Base-by-base conservation (phyloP, 2,797 vertebrate species). In the Tenualosa thibaudeaui region DNA sequence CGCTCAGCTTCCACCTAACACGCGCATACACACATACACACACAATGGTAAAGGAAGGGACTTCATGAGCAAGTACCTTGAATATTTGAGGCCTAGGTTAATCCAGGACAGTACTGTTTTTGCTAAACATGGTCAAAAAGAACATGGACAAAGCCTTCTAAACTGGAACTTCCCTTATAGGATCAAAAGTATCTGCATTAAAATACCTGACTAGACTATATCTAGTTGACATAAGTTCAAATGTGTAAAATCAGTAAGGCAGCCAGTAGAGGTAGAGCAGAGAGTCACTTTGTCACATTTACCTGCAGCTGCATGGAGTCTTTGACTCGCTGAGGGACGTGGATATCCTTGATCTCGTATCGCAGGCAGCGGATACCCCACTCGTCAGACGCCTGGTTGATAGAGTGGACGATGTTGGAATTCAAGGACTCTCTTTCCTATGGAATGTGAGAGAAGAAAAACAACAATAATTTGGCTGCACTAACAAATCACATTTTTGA, bases 271-370 rank as follows among this genome's bases (percentile, higher is more conserved):
- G 12, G 51, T 53, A 53, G 15, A 54, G 3, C 12, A 2, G 9
- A 54, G 53, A 49, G 46, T 2, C 51, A 15, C 51, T 68, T 82
- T 81, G 43, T n/a, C 65, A 26, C 81, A n/a, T 92, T 81, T 88
- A 98, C 98, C 97, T 99, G 98, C 98, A 98, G 99, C 93, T 99
- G 98, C 98, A 99, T 99, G 83, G 98, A 98, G 51, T 99, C 98
- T 89, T 98, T 98, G 83, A 99, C 98, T 0, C 97, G 96, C 0
- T 97, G 97, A 0, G 98, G 98, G 22, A 99, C 97, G 0, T 98
- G 96, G 84, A 99, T 99, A 89, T 99, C 98, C 92, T 99, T 99
- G 91, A 99, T 99, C 93, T 99, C 98, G 0, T 99, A 99, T 9
- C 98, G 96, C 49, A 99, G 95, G 89, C 98, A 99, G 3, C 96